phyloP scores from a whole-genome alignment of 2,797 vertebrate species.

The Myotis pilosus region DNA sequence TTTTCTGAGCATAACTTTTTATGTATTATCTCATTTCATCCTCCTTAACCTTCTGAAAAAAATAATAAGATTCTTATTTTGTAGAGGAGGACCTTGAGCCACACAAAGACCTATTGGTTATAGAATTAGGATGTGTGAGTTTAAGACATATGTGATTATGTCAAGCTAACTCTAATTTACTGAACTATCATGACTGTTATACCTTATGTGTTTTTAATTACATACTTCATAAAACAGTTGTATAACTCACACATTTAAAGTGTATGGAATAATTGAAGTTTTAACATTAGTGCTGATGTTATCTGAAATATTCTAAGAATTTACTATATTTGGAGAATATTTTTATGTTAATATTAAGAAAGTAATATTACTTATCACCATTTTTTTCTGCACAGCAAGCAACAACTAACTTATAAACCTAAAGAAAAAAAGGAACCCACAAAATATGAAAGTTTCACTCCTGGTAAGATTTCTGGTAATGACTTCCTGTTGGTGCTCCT shows the following conservation, averaged over 20 bases:
- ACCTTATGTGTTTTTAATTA: neutral
- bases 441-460: conserved; percentile 74
- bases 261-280: too few relatives aligned
- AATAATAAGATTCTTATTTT: neutral
- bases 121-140: neutral
- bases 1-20: neutral
- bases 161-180: neutral
- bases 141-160: neutral
- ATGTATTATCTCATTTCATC: neutral
- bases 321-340: neutral
- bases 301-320: conserved; percentile 4
- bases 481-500: conserved; percentile 85
- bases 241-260: too few relatives aligned
- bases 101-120: neutral
- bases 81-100: neutral
- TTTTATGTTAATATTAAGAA: neutral
- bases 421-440: conserved; percentile 78
- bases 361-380: neutral
- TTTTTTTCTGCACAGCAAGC: conserved; percentile 81
- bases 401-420: neutral
- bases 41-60: neutral
- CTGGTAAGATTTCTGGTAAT: conserved; percentile 73
- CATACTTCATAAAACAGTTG: neutral
- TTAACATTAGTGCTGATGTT: neutral
- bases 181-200: neutral